These are phyloP conservation scores for Crotalus viridis DNA, from an alignment of 2,113 vertebrate species.

Conservation along the genomic window DNA sequence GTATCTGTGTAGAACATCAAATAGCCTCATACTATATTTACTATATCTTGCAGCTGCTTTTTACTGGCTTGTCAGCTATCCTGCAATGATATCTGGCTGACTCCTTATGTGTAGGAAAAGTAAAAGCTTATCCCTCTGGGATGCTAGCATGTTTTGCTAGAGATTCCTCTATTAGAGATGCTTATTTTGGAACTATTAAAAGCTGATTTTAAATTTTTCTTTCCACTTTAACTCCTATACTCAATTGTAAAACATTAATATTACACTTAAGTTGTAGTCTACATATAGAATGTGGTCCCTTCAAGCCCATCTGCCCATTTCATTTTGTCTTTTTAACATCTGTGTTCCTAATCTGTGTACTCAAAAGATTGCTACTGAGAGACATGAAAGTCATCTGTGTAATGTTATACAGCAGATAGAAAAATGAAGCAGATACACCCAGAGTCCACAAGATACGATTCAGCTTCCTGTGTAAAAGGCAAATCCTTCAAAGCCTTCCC, in stretches of 20 bases:
- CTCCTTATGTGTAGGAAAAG: slow-evolving; percentile 36
- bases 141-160: neutral
- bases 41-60: neutral
- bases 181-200: neutral
- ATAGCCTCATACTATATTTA: neutral
- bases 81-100: slow-evolving; percentile 33
- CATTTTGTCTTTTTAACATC: neutral
- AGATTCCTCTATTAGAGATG: neutral
- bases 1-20: neutral
- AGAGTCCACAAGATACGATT: neutral
- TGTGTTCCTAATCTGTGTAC: neutral
- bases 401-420: neutral
- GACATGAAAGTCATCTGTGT: neutral
- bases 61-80: slow-evolving; percentile 38
- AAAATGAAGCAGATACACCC: neutral
- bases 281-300: neutral
- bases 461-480: neutral
- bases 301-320: neutral
- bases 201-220: too few species aligned
- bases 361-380: neutral
- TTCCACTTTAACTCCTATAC: neutral
- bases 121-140: slow-evolving; percentile 32
- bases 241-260: neutral
- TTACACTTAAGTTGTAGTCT: neutral
- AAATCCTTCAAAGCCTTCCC: neutral